phyloP scores from a whole-genome alignment of 2,888 invertebrate genomes.

The Oscheius sp. region DNA sequence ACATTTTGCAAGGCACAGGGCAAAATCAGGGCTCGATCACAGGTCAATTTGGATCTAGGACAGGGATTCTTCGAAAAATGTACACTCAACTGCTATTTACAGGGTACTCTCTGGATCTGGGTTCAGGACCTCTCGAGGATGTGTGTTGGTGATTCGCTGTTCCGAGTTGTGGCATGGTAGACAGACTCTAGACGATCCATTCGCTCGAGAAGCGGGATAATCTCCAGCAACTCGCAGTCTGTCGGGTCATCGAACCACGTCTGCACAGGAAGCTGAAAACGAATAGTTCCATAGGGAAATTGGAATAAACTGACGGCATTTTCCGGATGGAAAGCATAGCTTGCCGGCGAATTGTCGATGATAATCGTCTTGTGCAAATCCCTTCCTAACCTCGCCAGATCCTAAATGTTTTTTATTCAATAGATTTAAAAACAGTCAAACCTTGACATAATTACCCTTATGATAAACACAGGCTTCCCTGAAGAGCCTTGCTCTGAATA shows the following conservation, averaged over 20 bases:
- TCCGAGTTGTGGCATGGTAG: conserved; percentile 17
- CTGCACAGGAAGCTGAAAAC: conserved; percentile 87
- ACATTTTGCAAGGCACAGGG: conserved; percentile 34
- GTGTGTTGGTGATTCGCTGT: conserved; percentile 22
- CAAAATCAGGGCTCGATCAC: conserved; percentile 14
- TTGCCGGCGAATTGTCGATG: conserved; percentile 99
- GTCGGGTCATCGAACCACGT: conserved; percentile 99
- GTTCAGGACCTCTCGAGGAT: conserved; percentile 16
- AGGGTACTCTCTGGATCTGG: not conserved
- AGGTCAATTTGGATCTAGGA: conserved; percentile 18
- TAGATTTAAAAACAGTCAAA: conserved; percentile 42
- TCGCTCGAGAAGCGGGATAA: conserved; percentile 97
- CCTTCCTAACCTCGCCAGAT: conserved; percentile 94
- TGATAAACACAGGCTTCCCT: conserved; percentile 99
- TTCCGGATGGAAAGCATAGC: conserved; percentile 99
- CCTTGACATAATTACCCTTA: conserved; percentile 98
- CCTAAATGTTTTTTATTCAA: conserved; percentile 75
- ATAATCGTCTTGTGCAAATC: conserved; percentile 96
- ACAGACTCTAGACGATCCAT: conserved; percentile 83
- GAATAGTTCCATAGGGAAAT: not conserved
- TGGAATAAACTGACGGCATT: conserved; percentile 87
- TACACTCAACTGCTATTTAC: conserved; percentile 25
- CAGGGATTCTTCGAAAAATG: not conserved
- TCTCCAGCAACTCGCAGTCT: conserved; percentile 94
- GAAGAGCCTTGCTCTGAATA: conserved; percentile 85